A percentile compares a stretch with the other conserved stretches of the same genome.
Evolutionary conservation across 1,140 invertebrate genomes (phyloP).

Genomic region (Plodia interpunctella): DNA sequence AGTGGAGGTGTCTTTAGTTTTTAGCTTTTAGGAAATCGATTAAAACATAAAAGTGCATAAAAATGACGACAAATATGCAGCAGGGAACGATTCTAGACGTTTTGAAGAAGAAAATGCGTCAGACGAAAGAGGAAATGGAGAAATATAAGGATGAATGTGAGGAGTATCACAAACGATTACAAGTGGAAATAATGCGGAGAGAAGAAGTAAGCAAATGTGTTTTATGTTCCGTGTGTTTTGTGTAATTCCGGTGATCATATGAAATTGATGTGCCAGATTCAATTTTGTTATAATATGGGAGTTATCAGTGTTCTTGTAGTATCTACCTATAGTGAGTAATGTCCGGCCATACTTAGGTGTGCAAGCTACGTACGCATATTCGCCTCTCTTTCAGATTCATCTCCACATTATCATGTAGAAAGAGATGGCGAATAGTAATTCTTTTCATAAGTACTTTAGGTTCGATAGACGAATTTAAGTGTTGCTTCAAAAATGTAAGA

Average conservation of each 20-base stretch:
- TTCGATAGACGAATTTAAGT: conserved; percentile 37
- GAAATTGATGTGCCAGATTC: conserved; percentile 45
- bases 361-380: conserved; percentile 74
- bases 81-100: conserved; percentile 93
- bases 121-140: conserved; percentile 98
- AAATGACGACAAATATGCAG: conserved; percentile 91
- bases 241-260: conserved; percentile 38
- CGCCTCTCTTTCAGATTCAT: conserved; percentile 62
- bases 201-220: conserved; percentile 92
- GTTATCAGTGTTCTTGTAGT: conserved; percentile 62
- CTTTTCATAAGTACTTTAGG: conserved; percentile 51
- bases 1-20: conserved; percentile 70
- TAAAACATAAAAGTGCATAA: conserved; percentile 71
- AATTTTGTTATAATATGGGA: conserved; percentile 34
- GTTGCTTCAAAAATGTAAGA: conserved; percentile 39
- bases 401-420: conserved; percentile 39
- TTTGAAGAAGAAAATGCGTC: conserved; percentile 99
- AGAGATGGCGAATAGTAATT: conserved; percentile 54
- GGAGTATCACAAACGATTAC: conserved; percentile 92
- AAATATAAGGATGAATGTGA: conserved; percentile 97
- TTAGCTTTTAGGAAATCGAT: conserved; percentile 63
- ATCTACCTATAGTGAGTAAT: conserved; percentile 75
- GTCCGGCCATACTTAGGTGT: conserved; percentile 76
- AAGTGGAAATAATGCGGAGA: conserved; percentile 92
- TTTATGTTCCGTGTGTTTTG: conserved; percentile 57